Evolutionary conservation across 2,888 invertebrate genomes (phyloP), one percentile per base, ranked within the genome.

Genomic region (Nomada fucata): DNA sequence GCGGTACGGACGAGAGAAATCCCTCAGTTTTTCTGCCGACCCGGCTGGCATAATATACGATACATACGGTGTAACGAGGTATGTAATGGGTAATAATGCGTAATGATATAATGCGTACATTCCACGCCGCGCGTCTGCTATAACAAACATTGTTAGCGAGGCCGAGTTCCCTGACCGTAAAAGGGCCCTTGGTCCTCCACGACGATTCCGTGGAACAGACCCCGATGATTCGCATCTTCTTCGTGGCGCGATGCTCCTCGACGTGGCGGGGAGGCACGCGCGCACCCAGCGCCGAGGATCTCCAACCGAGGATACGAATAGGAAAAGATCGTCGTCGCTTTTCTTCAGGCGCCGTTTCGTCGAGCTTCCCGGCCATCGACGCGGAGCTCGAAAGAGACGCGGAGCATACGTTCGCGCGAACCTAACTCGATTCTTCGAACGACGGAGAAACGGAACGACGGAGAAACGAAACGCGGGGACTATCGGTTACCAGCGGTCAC

Each of bases 71-170:
- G 85, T 89, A 91, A 91, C 91, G 88, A 91, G 91, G 85, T 90
- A 88, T 89, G 89, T 90, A 90, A 90, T 89, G 88, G 91, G 88
- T 90, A 90, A 90, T 91, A 88, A 90, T 86, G 88, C 84, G 89
- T 90, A 91, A 91, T 91, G 88, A 88, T 88, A 90, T 90, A 90
- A 91, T 89, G 88, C 88, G 82, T 83, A 81, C 88, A 90, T 90
- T 90, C 88, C 86, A 85, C 85, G 87, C 63, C 82, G 88, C 86
- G 83, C 69, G 80, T 77, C 82, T 79, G 82, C 68, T 85, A 87
- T 87, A 89, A 89, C 86, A 87, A 85, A 90, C 89, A 87, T 87
- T 88, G 84, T 88, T 88, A 83, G 87, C 57, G 75, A 57, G 76
- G 71, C 68, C 67, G 63, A 68, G 68, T 70, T 69, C 72, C 50